phyloP scores from a whole-genome alignment of 2,113 vertebrate genomes.

The Nibea albiflora region DNA sequence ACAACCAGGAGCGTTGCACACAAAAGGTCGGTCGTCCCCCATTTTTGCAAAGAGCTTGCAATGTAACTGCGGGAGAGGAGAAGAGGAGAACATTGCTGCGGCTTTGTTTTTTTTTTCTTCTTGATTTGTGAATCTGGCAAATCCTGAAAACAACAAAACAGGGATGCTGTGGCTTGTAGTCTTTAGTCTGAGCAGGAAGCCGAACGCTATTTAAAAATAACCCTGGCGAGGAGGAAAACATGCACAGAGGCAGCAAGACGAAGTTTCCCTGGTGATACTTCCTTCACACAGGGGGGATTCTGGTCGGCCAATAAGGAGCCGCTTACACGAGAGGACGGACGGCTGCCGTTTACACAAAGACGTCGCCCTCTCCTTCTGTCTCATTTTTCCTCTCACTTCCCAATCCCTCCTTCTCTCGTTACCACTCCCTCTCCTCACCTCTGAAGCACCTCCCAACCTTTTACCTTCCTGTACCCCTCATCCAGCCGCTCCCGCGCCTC shows the following conservation, averaged over 20 bases:
- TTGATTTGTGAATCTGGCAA: conserved; percentile 59
- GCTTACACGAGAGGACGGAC: conserved; percentile 56
- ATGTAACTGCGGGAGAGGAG: conserved; percentile 83
- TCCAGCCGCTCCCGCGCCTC: conserved; percentile 20
- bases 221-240: conserved; percentile 80
- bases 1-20: conserved; percentile 95
- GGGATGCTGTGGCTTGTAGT: conserved; percentile 79
- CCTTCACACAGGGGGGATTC: conserved; percentile 79
- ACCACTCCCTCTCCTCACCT: conserved; percentile 70
- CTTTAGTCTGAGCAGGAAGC: conserved; percentile 80
- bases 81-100: conserved; percentile 84
- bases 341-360: conserved; percentile 71
- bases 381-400: conserved; percentile 47
- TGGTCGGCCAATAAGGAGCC: conserved; percentile 76
- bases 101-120: conserved; percentile 47
- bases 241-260: conserved; percentile 76
- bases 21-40: conserved; percentile 98
- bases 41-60: conserved; percentile 89
- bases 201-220: conserved; percentile 84
- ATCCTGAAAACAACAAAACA: conserved; percentile 72
- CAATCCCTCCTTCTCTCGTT: conserved; percentile 60
- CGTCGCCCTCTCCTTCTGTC: conserved; percentile 65
- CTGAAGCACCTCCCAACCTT: conserved; percentile 49
- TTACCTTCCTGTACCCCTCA: conserved; percentile 21
- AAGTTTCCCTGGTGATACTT: conserved; percentile 87